Base-by-base conservation (phyloP, 2,113 vertebrate species). In the Antennarius striatus region DNA sequence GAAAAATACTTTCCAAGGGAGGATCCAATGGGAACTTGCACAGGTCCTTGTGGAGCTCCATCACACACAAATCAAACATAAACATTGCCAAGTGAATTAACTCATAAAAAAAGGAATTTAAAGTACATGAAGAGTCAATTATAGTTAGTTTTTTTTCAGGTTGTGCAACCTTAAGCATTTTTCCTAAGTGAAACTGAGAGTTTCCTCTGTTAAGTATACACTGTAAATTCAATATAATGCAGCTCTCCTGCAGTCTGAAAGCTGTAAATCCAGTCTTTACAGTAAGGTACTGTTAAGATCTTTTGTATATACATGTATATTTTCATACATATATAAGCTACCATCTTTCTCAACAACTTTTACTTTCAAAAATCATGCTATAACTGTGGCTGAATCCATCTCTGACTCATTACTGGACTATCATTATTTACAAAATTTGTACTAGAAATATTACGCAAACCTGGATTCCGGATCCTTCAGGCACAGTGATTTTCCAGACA, bases 391-490 rank as follows among this genome's bases (percentile, higher is more conserved):
- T 4, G 32, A 36, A 36, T 36, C 32, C 32, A 36, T 36, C 32
- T 36, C 3, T 36, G 32, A 36, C 7, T 36, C 32, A 36, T 36
- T 36, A 36, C 32, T 36, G 32, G 2, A 36, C 7, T 36, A 36
- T 36, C 32, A 36, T 36, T 5, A 36, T 36, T 4, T 4, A 36
- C 32, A 36, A 36, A 36, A 36, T 36, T 1, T 10, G 42, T 45
- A 45, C 3, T 45, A 14, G 0, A 9, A 40, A 10, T 63, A 11
- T 51, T 11, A 10, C 9, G 58, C 1, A 11, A 92, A 99, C 97
- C 96, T 99, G 97, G 47, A 99, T 98, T 74, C 98, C 97, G 0
- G 96, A 96, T 51, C 98, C 98, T 75, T 99, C 98, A 0, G 96
- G 98, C 59, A 98, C 97, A 0, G 93, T 93, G 81, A 99, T 99